These are phyloP conservation scores for Hiodon alosoides DNA, from an alignment of 2,113 vertebrate genomes.

Conservation along the genomic window DNA sequence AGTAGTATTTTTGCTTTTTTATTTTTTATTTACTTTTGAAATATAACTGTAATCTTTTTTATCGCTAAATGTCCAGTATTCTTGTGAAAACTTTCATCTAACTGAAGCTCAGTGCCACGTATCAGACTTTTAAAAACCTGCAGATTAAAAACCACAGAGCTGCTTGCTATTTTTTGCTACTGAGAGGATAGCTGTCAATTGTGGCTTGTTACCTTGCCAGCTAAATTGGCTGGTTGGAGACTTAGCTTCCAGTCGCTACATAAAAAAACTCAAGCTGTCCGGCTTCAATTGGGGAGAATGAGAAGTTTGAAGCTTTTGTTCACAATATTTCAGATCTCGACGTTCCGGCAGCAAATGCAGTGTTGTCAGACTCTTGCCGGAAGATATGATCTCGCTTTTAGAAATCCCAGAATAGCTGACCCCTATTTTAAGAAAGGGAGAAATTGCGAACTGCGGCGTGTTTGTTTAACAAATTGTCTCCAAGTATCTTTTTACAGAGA, in stretches of 20 bases:
- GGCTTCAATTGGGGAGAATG: not conserved
- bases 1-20: no score
- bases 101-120: not conserved
- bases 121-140: conserved; percentile 2
- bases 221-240: conserved; percentile 6
- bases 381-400: not conserved
- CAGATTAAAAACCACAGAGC: not conserved
- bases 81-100: not conserved
- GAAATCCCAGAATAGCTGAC: conserved; percentile 9
- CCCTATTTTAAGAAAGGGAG: conserved; percentile 6
- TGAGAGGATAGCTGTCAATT: conserved; percentile 1
- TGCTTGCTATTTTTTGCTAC: conserved; percentile 5
- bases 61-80: no score
- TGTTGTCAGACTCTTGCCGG: not conserved
- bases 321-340: not conserved
- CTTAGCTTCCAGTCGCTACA: not conserved
- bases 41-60: no score
- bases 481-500: not conserved
- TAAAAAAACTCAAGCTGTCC: not conserved
- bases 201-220: not conserved
- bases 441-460: not conserved
- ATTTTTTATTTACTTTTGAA: not conserved
- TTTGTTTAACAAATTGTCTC: conserved; percentile 4
- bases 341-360: not conserved
- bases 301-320: not conserved